These are phyloP conservation scores for Mercenaria mercenaria DNA, from an alignment of 1,140 invertebrate genomes.

Conservation along the genomic window DNA sequence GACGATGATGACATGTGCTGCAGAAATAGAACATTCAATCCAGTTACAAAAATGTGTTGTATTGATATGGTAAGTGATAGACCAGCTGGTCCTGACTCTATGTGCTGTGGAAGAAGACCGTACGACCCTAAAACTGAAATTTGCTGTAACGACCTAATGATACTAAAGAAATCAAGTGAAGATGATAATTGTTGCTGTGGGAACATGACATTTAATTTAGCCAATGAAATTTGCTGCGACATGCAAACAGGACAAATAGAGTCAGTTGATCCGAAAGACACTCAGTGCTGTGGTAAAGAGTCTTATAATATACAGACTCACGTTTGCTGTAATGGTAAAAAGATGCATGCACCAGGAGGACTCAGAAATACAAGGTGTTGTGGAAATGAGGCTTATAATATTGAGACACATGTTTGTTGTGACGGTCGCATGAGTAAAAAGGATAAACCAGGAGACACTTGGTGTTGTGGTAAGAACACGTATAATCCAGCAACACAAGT, in stretches of 20 bases:
- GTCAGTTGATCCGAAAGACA: neutral
- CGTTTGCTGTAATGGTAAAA: constrained; percentile 6
- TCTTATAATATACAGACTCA: neutral
- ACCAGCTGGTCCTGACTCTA: neutral
- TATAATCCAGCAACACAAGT: constrained; percentile 15
- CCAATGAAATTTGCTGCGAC: constrained; percentile 22
- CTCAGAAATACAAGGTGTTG: constrained; percentile 10
- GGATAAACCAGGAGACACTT: neutral
- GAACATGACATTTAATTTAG: constrained; percentile 25
- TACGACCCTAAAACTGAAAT: constrained; percentile 28
- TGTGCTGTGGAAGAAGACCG: constrained; percentile 29
- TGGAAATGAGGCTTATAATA: neutral
- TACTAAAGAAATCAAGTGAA: neutral
- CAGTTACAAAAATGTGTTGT: constrained; percentile 29
- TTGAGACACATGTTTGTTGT: constrained; percentile 29
- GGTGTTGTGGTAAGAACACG: constrained; percentile 47
- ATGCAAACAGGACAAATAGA: neutral
- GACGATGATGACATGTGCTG: constrained; percentile 24
- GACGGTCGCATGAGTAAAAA: neutral
- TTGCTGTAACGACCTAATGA: constrained; percentile 7
- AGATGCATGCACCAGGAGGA: neutral
- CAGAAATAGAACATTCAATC: constrained; percentile 26
- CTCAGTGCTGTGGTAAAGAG: constrained; percentile 15
- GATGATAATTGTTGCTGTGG: constrained; percentile 51
- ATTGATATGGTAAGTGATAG: constrained; percentile 26